Conservation (phyloP, 1,140 invertebrate species). For the Vanessa tameamea region DNA sequence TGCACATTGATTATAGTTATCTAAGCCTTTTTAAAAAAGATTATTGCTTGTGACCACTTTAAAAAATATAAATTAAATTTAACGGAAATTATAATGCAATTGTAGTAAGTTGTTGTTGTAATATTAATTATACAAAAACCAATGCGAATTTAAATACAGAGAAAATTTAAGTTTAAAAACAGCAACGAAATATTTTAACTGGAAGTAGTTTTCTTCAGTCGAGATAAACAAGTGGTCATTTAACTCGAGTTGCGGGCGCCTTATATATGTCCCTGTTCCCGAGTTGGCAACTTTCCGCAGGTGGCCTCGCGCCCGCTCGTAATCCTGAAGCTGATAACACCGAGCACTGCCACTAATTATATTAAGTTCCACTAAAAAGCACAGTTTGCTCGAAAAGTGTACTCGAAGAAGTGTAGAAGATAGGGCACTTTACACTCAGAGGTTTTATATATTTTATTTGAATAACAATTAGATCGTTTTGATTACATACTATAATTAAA, state of each 20-base stretch:
- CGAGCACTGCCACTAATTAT: slow-evolving; percentile 13
- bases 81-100: no score
- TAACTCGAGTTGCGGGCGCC: not conserved
- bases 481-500: no score
- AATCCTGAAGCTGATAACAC: slow-evolving; percentile 5
- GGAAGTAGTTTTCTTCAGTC: slow-evolving; percentile 1
- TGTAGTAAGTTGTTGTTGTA: no score
- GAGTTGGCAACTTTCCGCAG: slow-evolving; percentile 17
- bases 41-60: no score
- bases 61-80: no score
- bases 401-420: not conserved
- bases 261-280: not conserved
- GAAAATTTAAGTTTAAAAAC: no score
- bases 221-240: slow-evolving; percentile 8
- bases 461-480: no score
- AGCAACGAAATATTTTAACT: not conserved
- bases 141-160: no score
- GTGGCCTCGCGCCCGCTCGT: slow-evolving; percentile 12
- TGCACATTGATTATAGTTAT: no score
- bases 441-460: no score
- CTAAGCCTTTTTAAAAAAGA: no score
- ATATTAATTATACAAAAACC: no score
- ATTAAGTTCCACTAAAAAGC: slow-evolving; percentile 23
- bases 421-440: not conserved
- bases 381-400: slow-evolving; percentile 8